A percentile compares a stretch with the other conserved stretches of the same genome.
Evolutionary conservation across 2,888 invertebrate species (phyloP).

Genomic region (Trilocha varians): DNA sequence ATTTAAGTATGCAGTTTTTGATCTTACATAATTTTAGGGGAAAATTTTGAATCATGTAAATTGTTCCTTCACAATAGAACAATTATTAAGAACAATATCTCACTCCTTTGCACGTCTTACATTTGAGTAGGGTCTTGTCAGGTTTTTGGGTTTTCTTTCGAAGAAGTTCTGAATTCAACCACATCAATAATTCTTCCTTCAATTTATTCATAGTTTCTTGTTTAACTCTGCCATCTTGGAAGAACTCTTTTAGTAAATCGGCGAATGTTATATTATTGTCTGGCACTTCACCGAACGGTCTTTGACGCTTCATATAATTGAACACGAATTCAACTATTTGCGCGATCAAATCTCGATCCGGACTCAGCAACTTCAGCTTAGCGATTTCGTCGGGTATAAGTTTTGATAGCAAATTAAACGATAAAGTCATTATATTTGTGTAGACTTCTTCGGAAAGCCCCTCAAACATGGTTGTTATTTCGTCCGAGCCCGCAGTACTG

Average conservation of each 20-base stretch:
- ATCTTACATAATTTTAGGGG: not conserved
- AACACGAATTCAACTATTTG: conserved; percentile 59
- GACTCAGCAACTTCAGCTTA: conserved; percentile 42
- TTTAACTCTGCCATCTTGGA: conserved; percentile 53
- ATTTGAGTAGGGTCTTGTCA: conserved; percentile 41
- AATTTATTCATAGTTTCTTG: conserved; percentile 46
- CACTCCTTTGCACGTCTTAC: conserved; percentile 43
- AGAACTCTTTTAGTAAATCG: conserved; percentile 52
- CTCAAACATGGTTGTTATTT: conserved; percentile 43
- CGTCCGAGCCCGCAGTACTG: conserved; percentile 49
- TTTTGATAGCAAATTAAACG: conserved; percentile 45
- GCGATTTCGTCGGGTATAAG: conserved; percentile 51
- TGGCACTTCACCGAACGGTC: conserved; percentile 45
- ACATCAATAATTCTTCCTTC: conserved; percentile 39
- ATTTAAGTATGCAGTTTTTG: not conserved
- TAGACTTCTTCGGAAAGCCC: conserved; percentile 52
- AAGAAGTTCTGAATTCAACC: conserved; percentile 39
- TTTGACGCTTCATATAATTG: conserved; percentile 50
- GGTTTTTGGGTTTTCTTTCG: conserved; percentile 31
- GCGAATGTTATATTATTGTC: conserved; percentile 48
- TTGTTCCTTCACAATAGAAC: too few species aligned
- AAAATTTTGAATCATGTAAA: too few species aligned
- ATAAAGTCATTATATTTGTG: conserved; percentile 51
- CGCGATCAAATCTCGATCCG: conserved; percentile 54
- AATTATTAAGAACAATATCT: conserved; percentile 27